Evolutionary conservation across 37 sponge, comb jelly and placozoan species (phyloP).

Genomic region (Hexactinellida sp.): DNA sequence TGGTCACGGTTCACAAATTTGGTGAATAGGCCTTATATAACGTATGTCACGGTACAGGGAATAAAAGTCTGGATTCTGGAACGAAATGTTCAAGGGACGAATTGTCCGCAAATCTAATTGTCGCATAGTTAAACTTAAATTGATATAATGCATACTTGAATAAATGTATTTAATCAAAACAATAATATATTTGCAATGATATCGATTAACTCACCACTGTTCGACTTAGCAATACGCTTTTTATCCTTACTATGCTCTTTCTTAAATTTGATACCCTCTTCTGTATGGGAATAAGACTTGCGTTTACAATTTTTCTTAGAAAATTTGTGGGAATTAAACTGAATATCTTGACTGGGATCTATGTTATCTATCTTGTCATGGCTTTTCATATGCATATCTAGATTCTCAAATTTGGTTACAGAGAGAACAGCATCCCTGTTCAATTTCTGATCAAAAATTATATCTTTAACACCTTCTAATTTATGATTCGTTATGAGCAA

Average conservation of each 20-base stretch:
- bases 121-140: too few species aligned
- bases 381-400: neutral
- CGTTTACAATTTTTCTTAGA: neutral
- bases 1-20: too few species aligned
- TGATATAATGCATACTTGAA: too few species aligned
- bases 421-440: neutral
- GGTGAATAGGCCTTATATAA: too few species aligned
- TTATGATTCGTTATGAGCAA: neutral
- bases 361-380: neutral
- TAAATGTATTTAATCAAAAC: too few species aligned
- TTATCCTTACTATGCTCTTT: neutral
- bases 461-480: neutral
- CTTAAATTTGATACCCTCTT: neutral
- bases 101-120: too few species aligned
- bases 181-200: too few species aligned
- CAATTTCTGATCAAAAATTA: neutral
- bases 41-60: too few species aligned
- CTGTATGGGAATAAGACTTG: neutral
- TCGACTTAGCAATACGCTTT: neutral
- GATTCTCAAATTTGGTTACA: neutral
- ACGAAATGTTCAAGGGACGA: too few species aligned
- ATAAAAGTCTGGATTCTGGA: too few species aligned
- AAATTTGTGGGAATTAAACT: neutral
- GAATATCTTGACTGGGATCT: neutral
- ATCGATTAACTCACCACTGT: neutral